phyloP scores from a whole-genome alignment of 2,888 invertebrate genomes.

The Hyposoter didymator region DNA sequence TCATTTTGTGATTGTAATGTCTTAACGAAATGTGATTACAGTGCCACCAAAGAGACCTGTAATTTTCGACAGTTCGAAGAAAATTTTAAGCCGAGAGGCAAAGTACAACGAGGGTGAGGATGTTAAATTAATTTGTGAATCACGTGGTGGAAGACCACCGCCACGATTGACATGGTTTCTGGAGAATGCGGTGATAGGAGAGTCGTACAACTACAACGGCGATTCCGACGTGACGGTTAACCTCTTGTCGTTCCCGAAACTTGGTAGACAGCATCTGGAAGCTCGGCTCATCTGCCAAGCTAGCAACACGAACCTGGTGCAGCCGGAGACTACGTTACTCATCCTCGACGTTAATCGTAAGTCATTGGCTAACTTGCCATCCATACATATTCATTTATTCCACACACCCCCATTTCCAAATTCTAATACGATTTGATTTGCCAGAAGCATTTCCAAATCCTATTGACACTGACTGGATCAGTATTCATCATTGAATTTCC shows the following conservation, averaged over 20 bases:
- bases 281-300: constrained; percentile 94
- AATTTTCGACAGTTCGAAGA: constrained; percentile 90
- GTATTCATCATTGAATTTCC: not conserved
- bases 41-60: constrained; percentile 93
- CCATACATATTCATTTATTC: not conserved
- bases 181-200: constrained; percentile 93
- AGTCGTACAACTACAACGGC: constrained; percentile 90
- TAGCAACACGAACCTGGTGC: constrained; percentile 93
- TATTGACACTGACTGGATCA: not conserved
- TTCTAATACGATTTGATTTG: not conserved
- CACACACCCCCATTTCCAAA: not conserved
- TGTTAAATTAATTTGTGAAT: constrained; percentile 93
- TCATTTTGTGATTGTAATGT: no score
- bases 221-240: constrained; percentile 91
- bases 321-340: constrained; percentile 91
- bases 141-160: constrained; percentile 92
- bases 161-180: constrained; percentile 94
- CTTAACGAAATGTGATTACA: constrained; percentile 84
- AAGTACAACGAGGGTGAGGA: constrained; percentile 95
- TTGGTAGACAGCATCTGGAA: constrained; percentile 93
- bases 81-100: constrained; percentile 90
- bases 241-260: constrained; percentile 91
- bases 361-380: constrained; percentile 82
- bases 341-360: constrained; percentile 94
- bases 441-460: not conserved